These are phyloP conservation scores for Nycticryphes semicollaris DNA, from an alignment of 2,113 vertebrate species.

Conservation along the genomic window DNA sequence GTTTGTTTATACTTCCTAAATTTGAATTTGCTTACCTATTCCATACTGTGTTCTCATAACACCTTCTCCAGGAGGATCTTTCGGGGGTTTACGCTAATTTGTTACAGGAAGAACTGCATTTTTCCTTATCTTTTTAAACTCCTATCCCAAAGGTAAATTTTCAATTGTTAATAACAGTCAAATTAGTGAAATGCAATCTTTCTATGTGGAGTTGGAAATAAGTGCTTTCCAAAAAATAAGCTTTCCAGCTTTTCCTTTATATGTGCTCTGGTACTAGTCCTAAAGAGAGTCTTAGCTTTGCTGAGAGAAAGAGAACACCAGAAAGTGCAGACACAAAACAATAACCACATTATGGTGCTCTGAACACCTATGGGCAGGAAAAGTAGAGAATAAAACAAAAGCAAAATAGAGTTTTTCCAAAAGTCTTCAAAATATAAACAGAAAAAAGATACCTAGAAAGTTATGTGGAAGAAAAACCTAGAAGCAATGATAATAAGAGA, in stretches of 20 bases:
- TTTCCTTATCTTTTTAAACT: background rate
- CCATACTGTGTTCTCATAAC: fast-evolving
- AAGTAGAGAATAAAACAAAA: background rate
- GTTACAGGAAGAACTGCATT: background rate
- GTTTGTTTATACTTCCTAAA: too few relatives aligned
- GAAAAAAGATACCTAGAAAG: background rate
- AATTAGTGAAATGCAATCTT: background rate
- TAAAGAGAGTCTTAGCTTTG: background rate
- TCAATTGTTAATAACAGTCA: background rate
- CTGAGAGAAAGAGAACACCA: background rate
- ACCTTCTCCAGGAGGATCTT: too few relatives aligned
- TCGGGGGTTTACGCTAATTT: background rate
- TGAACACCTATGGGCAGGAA: background rate
- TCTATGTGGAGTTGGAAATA: background rate
- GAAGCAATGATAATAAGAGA: background rate
- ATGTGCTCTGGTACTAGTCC: background rate
- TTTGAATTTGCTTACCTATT: fast-evolving
- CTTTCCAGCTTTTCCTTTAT: background rate
- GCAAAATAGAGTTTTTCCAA: background rate
- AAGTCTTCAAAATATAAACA: background rate
- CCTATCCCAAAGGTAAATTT: background rate
- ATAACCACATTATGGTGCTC: fast-evolving
- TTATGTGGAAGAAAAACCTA: background rate
- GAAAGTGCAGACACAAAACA: background rate
- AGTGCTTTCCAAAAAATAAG: background rate